Base-by-base conservation (phyloP, 2,888 invertebrate species). In the Apodemia hepburni region DNA sequence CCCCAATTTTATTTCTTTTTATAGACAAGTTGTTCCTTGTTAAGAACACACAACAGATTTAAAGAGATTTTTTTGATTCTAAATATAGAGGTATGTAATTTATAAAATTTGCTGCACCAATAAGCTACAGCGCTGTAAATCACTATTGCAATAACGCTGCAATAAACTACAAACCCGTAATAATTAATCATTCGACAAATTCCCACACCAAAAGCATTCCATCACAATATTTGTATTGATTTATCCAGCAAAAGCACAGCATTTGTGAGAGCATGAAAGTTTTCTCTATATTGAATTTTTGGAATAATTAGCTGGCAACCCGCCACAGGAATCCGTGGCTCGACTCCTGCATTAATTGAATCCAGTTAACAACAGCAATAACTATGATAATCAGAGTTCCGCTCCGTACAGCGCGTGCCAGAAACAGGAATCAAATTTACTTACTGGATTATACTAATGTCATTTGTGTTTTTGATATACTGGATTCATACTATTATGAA, bases 281-380 rank as follows among this genome's bases (percentile, higher is more conserved):
- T 63, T 65, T 61, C 60, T 59, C 60, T 63, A 63, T 29, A 49
- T 61, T 65, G 60, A 61, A 59, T 57, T 63, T 65, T 63, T 60
- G 64, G 49, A 59, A 60, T 64, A 63, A 66, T 61, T 61, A 66
- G 66, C 68, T 68, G 68, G 68, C 68, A 59, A 6, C n/a, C 38
- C 11, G 66, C 68, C 68, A 68, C 67, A 47, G 58, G 18, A 42
- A 45, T 33, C 49, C 51, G 59, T 49, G 57, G 49, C 29, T 17
- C 59, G 59, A 59, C 42, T 45, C 64, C 18, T 54, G 63, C 66
- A 59, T 63, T 68, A 66, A 68, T 68, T 66, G 68, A 68, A 66
- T 66, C 63, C 17, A 59, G 65, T 59, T 65, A 59, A 51, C 54
- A 60, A 64, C 62, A 22, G 63, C 65, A 58, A 60, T 62, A 51